phyloP scores from a whole-genome alignment of 2,888 invertebrate species.

The Eupithecia subfuscata region DNA sequence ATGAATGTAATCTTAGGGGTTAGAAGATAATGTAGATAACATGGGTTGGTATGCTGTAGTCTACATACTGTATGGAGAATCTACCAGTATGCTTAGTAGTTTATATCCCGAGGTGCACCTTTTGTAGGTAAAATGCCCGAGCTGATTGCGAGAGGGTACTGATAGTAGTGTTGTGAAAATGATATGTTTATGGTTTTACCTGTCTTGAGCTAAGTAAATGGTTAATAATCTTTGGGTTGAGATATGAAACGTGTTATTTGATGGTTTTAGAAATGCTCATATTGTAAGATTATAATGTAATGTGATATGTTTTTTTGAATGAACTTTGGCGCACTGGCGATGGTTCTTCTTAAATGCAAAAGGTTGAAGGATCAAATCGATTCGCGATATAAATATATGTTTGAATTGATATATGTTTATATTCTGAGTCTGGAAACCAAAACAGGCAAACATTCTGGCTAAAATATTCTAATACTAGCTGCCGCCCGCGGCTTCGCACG shows the following conservation, averaged over 20 bases:
- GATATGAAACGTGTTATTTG: neutral
- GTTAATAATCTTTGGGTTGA: neutral
- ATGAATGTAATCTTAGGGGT: slow-evolving; percentile 11
- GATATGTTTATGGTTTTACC: neutral
- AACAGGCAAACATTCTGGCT: too few relatives aligned
- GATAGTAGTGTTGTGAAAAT: neutral
- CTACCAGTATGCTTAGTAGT: slow-evolving; percentile 13
- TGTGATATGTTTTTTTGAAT: too few relatives aligned
- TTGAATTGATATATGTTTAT: too few relatives aligned
- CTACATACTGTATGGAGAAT: slow-evolving; percentile 7
- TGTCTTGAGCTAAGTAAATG: neutral
- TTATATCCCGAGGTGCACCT: slow-evolving; percentile 19
- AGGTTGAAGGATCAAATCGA: too few relatives aligned
- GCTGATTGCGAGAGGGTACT: slow-evolving; percentile 17
- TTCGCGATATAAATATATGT: too few relatives aligned
- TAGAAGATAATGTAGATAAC: slow-evolving; percentile 18
- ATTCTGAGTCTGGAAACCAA: too few relatives aligned
- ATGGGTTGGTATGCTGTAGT: slow-evolving; percentile 18
- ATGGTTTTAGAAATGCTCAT: neutral
- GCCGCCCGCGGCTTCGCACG: too few relatives aligned
- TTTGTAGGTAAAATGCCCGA: neutral
- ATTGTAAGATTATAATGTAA: too few relatives aligned
- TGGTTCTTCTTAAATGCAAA: too few relatives aligned
- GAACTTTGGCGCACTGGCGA: too few relatives aligned
- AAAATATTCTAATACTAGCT: too few relatives aligned